Evolutionary conservation across 2,113 vertebrate genomes (phyloP).

Genomic region (Scomber colias): DNA sequence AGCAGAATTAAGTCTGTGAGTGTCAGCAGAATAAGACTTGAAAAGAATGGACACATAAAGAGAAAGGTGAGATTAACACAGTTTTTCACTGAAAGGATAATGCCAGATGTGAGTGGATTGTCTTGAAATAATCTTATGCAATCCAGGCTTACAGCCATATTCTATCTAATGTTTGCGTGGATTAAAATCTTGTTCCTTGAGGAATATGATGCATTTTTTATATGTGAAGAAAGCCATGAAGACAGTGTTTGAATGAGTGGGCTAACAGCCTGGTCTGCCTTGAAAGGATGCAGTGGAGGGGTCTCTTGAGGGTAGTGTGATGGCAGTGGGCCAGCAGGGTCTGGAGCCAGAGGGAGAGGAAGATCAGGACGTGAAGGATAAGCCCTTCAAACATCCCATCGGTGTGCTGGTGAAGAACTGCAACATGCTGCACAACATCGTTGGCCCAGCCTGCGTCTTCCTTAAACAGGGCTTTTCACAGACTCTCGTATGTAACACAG

Average conservation of each 20-base stretch:
- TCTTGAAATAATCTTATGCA: slow-evolving; percentile 41
- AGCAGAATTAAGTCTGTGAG: slow-evolving; percentile 18
- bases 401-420: slow-evolving; percentile 80
- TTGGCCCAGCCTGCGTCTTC: slow-evolving; percentile 90
- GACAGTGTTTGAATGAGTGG: not conserved
- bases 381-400: slow-evolving; percentile 60
- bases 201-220: not conserved
- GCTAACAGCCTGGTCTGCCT: slow-evolving; percentile 67
- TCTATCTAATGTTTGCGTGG: not conserved
- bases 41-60: not conserved
- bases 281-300: slow-evolving; percentile 60
- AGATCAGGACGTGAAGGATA: slow-evolving; percentile 47
- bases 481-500: slow-evolving; percentile 81
- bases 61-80: not conserved
- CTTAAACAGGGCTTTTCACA: slow-evolving; percentile 87
- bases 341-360: slow-evolving; percentile 53
- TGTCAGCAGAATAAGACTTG: not conserved
- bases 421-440: slow-evolving; percentile 85
- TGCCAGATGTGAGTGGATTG: not conserved
- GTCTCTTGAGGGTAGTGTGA: slow-evolving; percentile 39
- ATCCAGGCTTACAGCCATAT: not conserved
- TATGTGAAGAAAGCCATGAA: not conserved
- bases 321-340: slow-evolving; percentile 34
- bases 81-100: slow-evolving; percentile 4
- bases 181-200: slow-evolving; percentile 18